Percentiles rank a stretch among this genome's conserved stretches.
Evolutionary conservation across 1,140 invertebrate genomes (phyloP).

Genomic region (Babylonia areolata): DNA sequence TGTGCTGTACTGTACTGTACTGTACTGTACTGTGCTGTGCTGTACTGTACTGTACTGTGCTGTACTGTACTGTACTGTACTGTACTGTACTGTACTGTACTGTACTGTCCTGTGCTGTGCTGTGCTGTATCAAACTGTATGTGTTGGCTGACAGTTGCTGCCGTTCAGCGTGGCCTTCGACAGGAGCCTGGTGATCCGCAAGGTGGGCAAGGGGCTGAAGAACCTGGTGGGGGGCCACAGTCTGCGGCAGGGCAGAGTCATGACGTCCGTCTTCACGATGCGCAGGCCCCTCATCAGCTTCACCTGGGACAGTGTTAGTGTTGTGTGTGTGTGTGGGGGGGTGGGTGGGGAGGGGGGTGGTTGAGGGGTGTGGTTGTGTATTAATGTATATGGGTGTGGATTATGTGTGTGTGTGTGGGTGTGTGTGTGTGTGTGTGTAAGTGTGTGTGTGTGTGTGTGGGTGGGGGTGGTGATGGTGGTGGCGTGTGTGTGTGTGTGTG

Average conservation of each 20-base stretch:
- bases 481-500: too few species aligned
- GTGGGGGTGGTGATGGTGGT: neutral
- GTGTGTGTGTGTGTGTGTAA: neutral
- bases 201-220: slow-evolving; percentile 79
- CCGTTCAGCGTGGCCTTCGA: slow-evolving; percentile 98
- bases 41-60: too few species aligned
- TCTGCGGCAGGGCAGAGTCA: slow-evolving; percentile 81
- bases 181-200: slow-evolving; percentile 91
- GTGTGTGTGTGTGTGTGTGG: neutral
- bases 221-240: slow-evolving; percentile 93
- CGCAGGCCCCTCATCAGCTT: slow-evolving; percentile 94
- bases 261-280: slow-evolving; percentile 90
- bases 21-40: too few species aligned
- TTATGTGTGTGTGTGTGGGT: neutral
- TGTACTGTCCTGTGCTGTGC: too few species aligned
- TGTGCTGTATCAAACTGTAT: too few species aligned
- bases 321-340: neutral
- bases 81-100: too few species aligned
- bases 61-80: too few species aligned
- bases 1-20: too few species aligned
- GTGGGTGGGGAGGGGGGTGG: neutral
- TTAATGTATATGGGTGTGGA: too few species aligned
- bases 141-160: slow-evolving; percentile 96
- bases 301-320: slow-evolving; percentile 93
- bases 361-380: too few species aligned